Evolutionary conservation across 2,888 invertebrate species (phyloP).

Genomic region (Clanis bilineata): DNA sequence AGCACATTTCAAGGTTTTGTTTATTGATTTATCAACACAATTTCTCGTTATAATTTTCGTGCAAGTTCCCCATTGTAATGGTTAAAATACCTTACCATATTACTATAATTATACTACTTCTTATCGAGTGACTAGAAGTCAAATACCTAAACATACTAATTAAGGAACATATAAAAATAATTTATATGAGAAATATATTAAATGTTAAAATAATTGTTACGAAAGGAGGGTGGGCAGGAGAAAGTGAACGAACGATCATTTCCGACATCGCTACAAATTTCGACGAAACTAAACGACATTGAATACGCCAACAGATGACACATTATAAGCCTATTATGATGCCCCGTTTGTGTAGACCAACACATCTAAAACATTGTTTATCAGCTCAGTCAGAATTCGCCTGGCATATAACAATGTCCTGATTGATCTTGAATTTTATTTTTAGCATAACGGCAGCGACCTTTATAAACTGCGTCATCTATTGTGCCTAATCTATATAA

Average conservation of each 20-base stretch:
- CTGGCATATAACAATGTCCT: too few species aligned
- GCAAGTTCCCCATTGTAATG: too few species aligned
- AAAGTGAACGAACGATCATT: conserved; percentile 38
- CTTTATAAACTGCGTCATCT: not conserved
- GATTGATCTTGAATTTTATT: not conserved
- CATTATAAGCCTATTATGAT: not conserved
- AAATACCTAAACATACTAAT: conserved; percentile 3
- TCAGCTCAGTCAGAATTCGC: too few species aligned
- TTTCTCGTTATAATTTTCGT: too few species aligned
- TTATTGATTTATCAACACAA: too few species aligned
- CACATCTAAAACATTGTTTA: not conserved
- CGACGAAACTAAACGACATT: conserved; percentile 16
- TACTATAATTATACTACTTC: not conserved
- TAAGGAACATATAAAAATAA: conserved; percentile 15
- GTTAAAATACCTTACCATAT: not conserved
- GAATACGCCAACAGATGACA: not conserved
- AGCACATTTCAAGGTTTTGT: too few species aligned
- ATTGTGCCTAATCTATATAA: not conserved
- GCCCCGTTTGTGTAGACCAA: not conserved
- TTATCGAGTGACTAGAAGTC: conserved; percentile 3
- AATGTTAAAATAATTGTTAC: conserved; percentile 30
- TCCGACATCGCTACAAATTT: conserved; percentile 38
- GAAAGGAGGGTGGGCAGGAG: conserved; percentile 68
- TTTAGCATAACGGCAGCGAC: not conserved
- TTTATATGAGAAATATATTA: conserved; percentile 3